phyloP scores from a whole-genome alignment of 2,113 vertebrate species.

The Tyto alba region DNA sequence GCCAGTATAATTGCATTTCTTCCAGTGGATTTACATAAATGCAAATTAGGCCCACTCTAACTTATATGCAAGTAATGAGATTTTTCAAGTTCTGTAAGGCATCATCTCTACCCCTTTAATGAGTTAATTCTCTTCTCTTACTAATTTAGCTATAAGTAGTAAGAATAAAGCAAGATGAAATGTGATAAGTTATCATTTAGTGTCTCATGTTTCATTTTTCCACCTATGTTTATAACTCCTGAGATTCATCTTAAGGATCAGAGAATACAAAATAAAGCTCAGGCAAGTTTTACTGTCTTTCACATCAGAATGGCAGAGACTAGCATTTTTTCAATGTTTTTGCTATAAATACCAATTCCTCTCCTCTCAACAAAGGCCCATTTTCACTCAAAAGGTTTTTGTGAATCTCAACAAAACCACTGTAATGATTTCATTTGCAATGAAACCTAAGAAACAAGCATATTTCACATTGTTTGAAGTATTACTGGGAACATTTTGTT shows the following conservation, averaged over 20 bases:
- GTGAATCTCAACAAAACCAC: neutral
- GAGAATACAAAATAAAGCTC: neutral
- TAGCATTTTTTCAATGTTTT: neutral
- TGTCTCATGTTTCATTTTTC: neutral
- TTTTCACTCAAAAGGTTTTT: neutral
- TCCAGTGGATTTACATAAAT: conserved; percentile 48
- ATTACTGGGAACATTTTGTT: neutral
- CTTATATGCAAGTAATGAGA: neutral
- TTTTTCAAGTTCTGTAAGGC: conserved; percentile 22
- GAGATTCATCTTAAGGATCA: neutral
- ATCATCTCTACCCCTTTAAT: neutral
- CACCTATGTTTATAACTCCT: neutral
- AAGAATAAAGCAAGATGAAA: neutral
- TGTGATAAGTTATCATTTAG: neutral
- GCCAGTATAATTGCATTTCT: conserved; percentile 5
- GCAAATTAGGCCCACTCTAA: neutral
- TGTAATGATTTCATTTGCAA: neutral
- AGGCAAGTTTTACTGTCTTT: neutral
- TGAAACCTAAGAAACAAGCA: neutral
- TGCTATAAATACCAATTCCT: neutral
- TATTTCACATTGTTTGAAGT: neutral
- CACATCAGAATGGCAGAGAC: neutral
- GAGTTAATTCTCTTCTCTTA: conserved; percentile 21
- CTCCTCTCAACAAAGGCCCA: neutral
- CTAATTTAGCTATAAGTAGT: neutral